Evolutionary conservation across 2,888 invertebrate genomes (phyloP), one percentile per base, ranked within the genome.

Genomic region (Hylaea fasciaria): DNA sequence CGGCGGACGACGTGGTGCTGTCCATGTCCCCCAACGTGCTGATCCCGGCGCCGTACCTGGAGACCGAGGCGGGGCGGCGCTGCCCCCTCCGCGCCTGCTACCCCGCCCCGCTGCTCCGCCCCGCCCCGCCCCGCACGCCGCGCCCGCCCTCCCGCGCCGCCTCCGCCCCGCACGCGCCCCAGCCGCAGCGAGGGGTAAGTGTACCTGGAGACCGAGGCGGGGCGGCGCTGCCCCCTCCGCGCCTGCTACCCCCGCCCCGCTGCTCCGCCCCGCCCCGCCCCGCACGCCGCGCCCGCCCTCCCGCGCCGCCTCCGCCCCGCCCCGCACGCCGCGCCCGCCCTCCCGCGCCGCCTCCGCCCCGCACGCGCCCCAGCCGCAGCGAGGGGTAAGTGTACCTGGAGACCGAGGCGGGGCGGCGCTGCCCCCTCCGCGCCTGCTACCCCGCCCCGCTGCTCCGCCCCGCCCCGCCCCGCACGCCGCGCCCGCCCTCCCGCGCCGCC

Each of bases 11-110:
- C 75, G 84, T 83, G 35, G 86, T 90, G n/a, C 76, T 93, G 0
- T 97, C 97, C 0, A 94, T 97, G 65, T 98, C 98, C 0, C 98
- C 99, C 0, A 97, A 96, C 81, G 92, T 98, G 11, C 94, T 95
- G 58, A 96, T 97, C 75, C 94, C 96, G 0, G 93, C 97, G 56
- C 99, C 99, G 0, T 98, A 96, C 87, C 86, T 98, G 66, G 98
- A 98, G 87, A 96, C 97, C 0, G 97, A 97, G 78, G 92, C 92
- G 11, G 98, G 98, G 0, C 93, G 95, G 44, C 95, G 95, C 70
- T 97, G 97, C 75, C 89, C 93, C 35, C 86, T 97, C 50, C 93
- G 97, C 14, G 90, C 88, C 49, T 96, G 94, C 79, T 97, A 97
- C 75, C 84, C 78, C 58, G 63, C 68, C 43, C 83, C 85, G 32